Conservation (phyloP, 2,113 vertebrate genomes). For the Prionailurus bengalensis region DNA sequence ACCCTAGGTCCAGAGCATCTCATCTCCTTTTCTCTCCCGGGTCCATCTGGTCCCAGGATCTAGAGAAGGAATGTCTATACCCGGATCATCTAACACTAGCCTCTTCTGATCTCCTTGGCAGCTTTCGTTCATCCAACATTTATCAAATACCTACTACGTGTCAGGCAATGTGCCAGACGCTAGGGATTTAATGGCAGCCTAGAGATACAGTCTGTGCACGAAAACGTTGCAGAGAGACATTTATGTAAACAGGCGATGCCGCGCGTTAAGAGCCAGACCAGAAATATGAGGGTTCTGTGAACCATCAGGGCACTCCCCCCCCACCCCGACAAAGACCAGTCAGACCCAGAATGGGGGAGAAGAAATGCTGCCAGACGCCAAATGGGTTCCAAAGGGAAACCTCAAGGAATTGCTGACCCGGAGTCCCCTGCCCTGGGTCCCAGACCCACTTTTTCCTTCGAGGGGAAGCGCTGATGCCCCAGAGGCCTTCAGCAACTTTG, state of each 20-base stretch:
- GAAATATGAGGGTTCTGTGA: background rate
- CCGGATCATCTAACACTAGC: background rate
- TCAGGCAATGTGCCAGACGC: background rate
- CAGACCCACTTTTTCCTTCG: background rate
- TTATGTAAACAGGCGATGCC: background rate
- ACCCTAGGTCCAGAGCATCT: background rate
- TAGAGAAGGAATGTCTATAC: background rate
- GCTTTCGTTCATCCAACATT: background rate
- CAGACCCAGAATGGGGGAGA: background rate
- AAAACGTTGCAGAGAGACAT: background rate
- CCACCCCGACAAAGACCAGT: background rate
- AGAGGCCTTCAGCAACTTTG: background rate
- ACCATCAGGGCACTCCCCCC: too few species aligned
- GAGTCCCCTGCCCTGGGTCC: background rate
- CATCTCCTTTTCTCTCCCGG: background rate
- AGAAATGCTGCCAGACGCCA: background rate
- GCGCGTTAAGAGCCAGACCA: background rate
- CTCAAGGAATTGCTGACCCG: background rate
- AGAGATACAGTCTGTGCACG: background rate
- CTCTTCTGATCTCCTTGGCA: background rate
- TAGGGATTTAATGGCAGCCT: background rate
- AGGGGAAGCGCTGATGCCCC: background rate
- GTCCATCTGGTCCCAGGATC: background rate
- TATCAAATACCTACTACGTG: background rate
- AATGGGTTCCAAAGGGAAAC: background rate